Evolutionary conservation across 2,888 invertebrate species (phyloP), one percentile per base, ranked within the genome.

Genomic region (Sceliomorpha sp.): DNA sequence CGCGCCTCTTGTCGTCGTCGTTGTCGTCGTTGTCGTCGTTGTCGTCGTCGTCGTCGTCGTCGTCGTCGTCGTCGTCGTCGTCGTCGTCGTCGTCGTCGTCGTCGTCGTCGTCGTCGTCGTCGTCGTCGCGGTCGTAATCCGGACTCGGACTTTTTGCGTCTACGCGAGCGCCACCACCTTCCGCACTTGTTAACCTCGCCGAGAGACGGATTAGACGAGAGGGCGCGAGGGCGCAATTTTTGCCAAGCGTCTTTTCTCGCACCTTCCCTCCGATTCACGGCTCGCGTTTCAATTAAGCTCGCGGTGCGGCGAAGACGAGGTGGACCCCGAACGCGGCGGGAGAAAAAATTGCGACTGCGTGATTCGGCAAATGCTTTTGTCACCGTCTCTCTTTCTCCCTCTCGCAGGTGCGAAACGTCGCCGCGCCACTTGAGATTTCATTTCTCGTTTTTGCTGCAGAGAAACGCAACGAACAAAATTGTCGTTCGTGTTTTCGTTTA

Each of bases 271-370:
- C 60, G 64, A 66, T 60, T 64, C 60, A 64, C 59, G 47, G 42
- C 60, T 47, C 48, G 69, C 64, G 63, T 67, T 58, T 71, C 70
- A 59, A 66, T 62, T 56, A 62, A 69, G 53, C 62, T 40, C 62
- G 51, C 62, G 68, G 56, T 56, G 56, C 58, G 48, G 27, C 20
- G 20, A 37, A 29, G 56, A 64, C 48, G 42, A 15, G 40, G 48
- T 40, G 24, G 24, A 24, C 24, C 45, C 45, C 14, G 39, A 9
- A 17, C 13, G 10, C 15, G 42, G n/a, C n/a, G 42, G 32, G 39
- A 56, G 50, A 69, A 69, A 68, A 69, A 62, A 69, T 62, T 69
- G 58, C 45, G 45, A 62, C 68, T 62, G 42, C 62, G 58, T 69
- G 68, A 68, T 68, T 62, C 51, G 56, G 50, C 62, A 62, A 68